Percentiles rank a stretch among this genome's conserved stretches.
Conservation (phyloP, 2,797 vertebrate species). For the Enteromius radiatus region DNA sequence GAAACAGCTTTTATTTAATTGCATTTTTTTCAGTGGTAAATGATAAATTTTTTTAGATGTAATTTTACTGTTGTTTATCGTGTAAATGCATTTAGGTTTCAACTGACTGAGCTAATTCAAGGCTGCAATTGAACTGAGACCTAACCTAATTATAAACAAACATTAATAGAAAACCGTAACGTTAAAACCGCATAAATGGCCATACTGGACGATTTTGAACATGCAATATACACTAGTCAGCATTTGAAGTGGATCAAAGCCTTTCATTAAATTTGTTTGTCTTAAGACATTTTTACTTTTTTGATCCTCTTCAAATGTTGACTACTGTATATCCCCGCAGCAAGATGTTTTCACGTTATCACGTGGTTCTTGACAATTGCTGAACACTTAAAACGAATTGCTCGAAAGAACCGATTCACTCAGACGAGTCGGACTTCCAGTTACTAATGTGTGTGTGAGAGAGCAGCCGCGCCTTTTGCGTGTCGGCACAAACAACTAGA, state of each 20-base stretch:
- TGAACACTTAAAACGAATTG: background rate
- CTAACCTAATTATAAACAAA: background rate
- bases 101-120: background rate
- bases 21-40: too few relatives aligned
- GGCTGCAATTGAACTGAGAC: background rate
- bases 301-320: too few relatives aligned
- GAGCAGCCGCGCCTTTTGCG: constrained; percentile 78
- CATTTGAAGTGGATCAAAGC: too few relatives aligned
- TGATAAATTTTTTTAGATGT: background rate
- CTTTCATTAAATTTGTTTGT: too few relatives aligned
- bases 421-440: constrained; percentile 69
- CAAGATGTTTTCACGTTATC: background rate
- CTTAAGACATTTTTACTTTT: too few relatives aligned
- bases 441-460: constrained; percentile 59
- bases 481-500: constrained; percentile 80
- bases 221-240: too few relatives aligned
- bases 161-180: background rate
- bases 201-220: background rate
- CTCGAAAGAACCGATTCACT: constrained; percentile 9
- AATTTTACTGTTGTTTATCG: background rate
- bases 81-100: too few relatives aligned
- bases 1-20: background rate
- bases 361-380: background rate
- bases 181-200: background rate
- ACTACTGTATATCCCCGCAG: background rate